Evolutionary conservation across 2,797 vertebrate species (phyloP), one percentile per base, ranked within the genome.

Genomic region (Phataginus tricuspis): DNA sequence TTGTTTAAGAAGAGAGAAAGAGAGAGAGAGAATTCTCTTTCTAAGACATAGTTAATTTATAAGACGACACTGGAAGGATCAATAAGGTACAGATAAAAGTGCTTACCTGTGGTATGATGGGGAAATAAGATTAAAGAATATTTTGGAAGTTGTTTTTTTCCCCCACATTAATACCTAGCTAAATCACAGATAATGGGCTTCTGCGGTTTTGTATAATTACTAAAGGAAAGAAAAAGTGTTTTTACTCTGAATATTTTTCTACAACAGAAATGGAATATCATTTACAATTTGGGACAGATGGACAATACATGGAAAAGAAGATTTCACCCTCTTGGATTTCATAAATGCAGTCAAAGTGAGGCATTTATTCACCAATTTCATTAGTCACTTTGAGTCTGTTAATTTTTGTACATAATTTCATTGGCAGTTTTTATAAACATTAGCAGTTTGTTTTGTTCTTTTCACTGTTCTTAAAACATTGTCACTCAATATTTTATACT

Each of bases 211-310:
- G 27, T 83, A 2, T 78, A 80, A 51, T 87, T 86, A 93, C 39
- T 85, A 61, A 94, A 89, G 2, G 37, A 31, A 66, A 90, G n/a
- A 94, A 91, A 75, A 94, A 90, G 90, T 94, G 13, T 71, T 79
- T 92, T 8, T 90, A 10, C 95, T 94, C 29, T 94, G 13, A 86
- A 88, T 87, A 77, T 96, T 93, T 96, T 96, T 96, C 42, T 96
- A 2, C 31, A 86, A 95, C 98, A 99, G 99, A 98, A 99, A 99
- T 95, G 98, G 99, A 95, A 99, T 99, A 97, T 99, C 99, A 90
- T 99, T 99, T 99, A 99, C 99, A 82, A 99, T 99, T 98, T 99
- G 99, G 99, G 99, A 99, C 98, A 99, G 99, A 94, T 99, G 99
- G 99, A 99, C 98, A 53, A 97, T 99, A 98, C 98, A 98, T 96